These are phyloP conservation scores for Meriones psammophilus DNA, from an alignment of 2,797 vertebrate genomes.

Conservation along the genomic window DNA sequence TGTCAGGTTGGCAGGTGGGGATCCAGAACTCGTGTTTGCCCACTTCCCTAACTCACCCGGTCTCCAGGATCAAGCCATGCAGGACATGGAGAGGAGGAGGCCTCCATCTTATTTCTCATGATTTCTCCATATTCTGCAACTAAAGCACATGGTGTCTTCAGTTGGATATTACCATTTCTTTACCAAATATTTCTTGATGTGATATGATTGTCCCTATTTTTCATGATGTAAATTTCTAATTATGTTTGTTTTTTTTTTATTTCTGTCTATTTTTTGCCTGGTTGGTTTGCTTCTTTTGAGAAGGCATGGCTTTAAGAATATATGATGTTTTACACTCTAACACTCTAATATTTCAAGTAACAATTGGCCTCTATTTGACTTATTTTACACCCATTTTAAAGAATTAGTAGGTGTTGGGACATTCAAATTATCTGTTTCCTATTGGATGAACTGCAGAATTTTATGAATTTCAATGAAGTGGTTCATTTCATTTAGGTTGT, in stretches of 20 bases:
- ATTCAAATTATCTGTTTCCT: neutral
- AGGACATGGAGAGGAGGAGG: too few relatives aligned
- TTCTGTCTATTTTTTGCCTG: neutral
- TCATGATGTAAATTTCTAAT: slow-evolving; percentile 8
- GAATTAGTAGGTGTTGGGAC: neutral
- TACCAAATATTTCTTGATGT: neutral
- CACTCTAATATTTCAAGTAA: neutral
- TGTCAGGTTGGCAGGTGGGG: neutral
- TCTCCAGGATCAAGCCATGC: neutral
- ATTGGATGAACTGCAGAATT: neutral
- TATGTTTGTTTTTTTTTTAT: neutral
- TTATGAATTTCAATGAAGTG: neutral
- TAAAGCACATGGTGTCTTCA: too few relatives aligned
- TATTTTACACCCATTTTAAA: neutral
- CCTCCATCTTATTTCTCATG: neutral
- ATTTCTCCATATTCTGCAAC: neutral
- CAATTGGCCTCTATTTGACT: neutral
- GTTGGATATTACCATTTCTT: neutral
- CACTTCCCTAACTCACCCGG: neutral
- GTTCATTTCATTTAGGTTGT: neutral
- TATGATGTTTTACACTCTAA: slow-evolving; percentile 3
- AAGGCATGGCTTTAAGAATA: slow-evolving; percentile 4
- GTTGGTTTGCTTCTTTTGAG: neutral
- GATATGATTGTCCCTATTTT: neutral
- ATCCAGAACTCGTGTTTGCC: slow-evolving; percentile 18